Evolutionary conservation across 2,888 invertebrate species (phyloP).

Genomic region (Panzeria rudis): DNA sequence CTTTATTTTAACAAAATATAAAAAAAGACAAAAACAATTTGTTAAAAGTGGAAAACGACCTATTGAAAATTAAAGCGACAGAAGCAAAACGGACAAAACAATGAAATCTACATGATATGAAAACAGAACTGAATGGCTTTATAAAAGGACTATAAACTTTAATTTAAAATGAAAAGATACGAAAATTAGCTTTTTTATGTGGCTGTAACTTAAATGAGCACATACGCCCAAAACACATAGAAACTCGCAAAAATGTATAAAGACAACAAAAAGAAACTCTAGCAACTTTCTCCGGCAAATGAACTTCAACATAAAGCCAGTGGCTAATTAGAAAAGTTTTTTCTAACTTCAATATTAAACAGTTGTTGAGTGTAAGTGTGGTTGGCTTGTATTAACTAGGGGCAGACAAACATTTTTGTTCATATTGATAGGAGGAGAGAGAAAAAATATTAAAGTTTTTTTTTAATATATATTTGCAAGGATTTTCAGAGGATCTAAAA

Average conservation of each 20-base stretch:
- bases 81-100: not conserved
- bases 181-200: conserved; percentile 52
- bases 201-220: conserved; percentile 4
- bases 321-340: conserved; percentile 82
- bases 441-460: not conserved
- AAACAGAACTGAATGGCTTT: conserved; percentile 41
- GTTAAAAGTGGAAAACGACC: conserved; percentile 25
- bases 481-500: not conserved
- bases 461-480: not conserved
- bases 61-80: not conserved
- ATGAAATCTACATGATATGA: conserved; percentile 40
- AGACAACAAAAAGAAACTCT: conserved; percentile 27
- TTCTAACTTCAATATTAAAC: conserved; percentile 45
- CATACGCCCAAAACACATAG: conserved; percentile 18
- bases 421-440: not conserved
- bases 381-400: conserved; percentile 25
- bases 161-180: conserved; percentile 45
- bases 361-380: conserved; percentile 24
- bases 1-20: not conserved
- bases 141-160: conserved; percentile 55
- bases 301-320: conserved; percentile 72
- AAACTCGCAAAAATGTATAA: conserved; percentile 22
- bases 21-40: conserved; percentile 10
- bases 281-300: conserved; percentile 71
- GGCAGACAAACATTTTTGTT: conserved; percentile 1